Evolutionary conservation across 2,888 invertebrate species (phyloP).

Genomic region (Xestia xanthographa): DNA sequence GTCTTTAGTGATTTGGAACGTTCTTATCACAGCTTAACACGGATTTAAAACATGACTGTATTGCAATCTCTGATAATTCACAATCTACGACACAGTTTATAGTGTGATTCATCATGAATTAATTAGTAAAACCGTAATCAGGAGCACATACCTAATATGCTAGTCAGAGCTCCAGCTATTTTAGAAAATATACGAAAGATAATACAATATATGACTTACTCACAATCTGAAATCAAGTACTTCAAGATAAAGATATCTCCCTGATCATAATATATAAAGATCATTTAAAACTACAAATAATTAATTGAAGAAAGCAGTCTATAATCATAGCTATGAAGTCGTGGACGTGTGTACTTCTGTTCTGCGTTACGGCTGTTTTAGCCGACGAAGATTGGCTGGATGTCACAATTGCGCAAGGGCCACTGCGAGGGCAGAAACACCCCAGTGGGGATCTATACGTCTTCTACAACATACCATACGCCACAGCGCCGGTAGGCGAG

Average conservation of each 20-base stretch:
- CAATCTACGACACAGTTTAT: neutral
- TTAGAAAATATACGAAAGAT: neutral
- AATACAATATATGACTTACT: neutral
- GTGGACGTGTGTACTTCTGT: constrained; percentile 9
- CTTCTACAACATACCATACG: constrained; percentile 76
- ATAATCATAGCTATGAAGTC: neutral
- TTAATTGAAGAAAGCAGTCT: neutral
- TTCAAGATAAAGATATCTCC: neutral
- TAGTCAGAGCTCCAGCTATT: neutral
- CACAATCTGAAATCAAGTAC: too few relatives aligned
- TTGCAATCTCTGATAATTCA: neutral
- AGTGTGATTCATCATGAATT: too few relatives aligned
- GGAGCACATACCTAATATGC: too few relatives aligned
- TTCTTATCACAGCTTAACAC: neutral
- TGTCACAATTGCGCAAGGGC: constrained; percentile 68
- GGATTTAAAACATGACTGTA: neutral
- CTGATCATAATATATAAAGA: too few relatives aligned
- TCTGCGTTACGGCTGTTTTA: constrained; percentile 3
- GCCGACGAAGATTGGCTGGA: constrained; percentile 49
- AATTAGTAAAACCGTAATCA: neutral
- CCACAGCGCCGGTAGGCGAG: constrained; percentile 71
- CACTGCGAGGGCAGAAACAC: constrained; percentile 71
- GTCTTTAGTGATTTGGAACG: neutral
- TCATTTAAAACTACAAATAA: neutral
- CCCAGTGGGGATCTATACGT: constrained; percentile 62